Evolutionary conservation across 2,888 invertebrate genomes (phyloP).

Genomic region (Thymelicus acteon): DNA sequence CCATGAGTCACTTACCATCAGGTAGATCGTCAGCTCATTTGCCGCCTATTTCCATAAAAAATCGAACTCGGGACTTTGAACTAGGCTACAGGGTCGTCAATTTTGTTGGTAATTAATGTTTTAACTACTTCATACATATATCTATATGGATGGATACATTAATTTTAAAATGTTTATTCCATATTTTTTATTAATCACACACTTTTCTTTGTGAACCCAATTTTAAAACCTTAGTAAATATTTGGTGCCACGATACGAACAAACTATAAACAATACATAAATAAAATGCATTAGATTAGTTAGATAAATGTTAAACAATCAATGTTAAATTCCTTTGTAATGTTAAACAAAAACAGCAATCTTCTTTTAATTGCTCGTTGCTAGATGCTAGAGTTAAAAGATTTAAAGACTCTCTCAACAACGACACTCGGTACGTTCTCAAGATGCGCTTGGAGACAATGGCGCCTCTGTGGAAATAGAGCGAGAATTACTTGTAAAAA

Average conservation of each 20-base stretch:
- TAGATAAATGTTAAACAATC: background rate
- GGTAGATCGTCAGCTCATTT: too few species aligned
- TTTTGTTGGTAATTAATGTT: too few species aligned
- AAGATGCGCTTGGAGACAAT: slow-evolving; percentile 25
- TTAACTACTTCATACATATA: too few species aligned
- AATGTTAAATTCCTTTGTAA: background rate
- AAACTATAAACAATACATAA: background rate
- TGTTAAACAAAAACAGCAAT: slow-evolving; percentile 13
- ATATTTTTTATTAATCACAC: too few species aligned
- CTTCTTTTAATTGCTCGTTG: slow-evolving; percentile 30
- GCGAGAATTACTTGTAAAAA: slow-evolving; percentile 15
- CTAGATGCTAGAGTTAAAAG: slow-evolving; percentile 32
- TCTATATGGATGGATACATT: too few species aligned
- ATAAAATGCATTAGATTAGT: background rate
- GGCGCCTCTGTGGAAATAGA: slow-evolving; percentile 14
- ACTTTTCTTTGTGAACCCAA: too few species aligned
- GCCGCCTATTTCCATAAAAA: too few species aligned
- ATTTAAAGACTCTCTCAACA: slow-evolving; percentile 22
- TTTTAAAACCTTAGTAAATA: too few species aligned
- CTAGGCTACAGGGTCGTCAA: too few species aligned
- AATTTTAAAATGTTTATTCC: too few species aligned
- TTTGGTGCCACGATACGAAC: background rate
- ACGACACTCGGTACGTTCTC: slow-evolving; percentile 19
- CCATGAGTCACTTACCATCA: too few species aligned
- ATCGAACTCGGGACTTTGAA: too few species aligned